Evolutionary conservation across 2,113 vertebrate species (phyloP).

Genomic region (Trematomus loennbergii): DNA sequence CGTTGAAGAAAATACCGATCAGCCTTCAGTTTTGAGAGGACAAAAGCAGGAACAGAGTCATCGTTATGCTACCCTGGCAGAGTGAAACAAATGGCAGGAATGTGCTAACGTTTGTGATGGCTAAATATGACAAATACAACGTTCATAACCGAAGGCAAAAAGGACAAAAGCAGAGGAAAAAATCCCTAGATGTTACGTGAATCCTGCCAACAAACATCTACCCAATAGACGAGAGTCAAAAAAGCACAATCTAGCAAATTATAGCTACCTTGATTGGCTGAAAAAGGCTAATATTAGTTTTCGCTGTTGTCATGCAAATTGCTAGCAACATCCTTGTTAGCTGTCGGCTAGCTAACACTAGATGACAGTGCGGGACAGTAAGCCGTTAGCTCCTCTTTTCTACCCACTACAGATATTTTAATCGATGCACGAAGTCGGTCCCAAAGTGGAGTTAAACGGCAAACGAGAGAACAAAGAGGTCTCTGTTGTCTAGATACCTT

Average conservation of each 20-base stretch:
- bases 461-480: conserved; percentile 60
- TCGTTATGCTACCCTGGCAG: neutral
- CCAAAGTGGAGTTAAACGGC: conserved; percentile 27
- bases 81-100: conserved; percentile 40
- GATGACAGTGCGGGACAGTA: conserved; percentile 63
- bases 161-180: conserved; percentile 31
- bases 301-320: conserved; percentile 84
- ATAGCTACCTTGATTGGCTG: conserved; percentile 69
- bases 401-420: conserved; percentile 3
- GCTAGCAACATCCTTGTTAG: conserved; percentile 77
- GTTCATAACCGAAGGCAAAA: conserved; percentile 21
- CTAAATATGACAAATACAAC: conserved; percentile 58
- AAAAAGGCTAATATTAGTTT: conserved; percentile 79
- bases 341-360: conserved; percentile 68
- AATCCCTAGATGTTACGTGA: neutral
- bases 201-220: conserved; percentile 13
- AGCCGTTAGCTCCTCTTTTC: conserved; percentile 26
- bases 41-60: conserved; percentile 18
- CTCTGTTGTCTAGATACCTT: conserved; percentile 67
- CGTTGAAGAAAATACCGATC: neutral
- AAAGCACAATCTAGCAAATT: conserved; percentile 40
- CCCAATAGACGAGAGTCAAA: conserved; percentile 22
- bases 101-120: conserved; percentile 41
- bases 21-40: neutral
- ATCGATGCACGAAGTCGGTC: conserved; percentile 14